Percentiles rank a stretch among this genome's conserved stretches.
Evolutionary conservation across 2,113 vertebrate species (phyloP).

Genomic region (Macroglossus sobrinus): DNA sequence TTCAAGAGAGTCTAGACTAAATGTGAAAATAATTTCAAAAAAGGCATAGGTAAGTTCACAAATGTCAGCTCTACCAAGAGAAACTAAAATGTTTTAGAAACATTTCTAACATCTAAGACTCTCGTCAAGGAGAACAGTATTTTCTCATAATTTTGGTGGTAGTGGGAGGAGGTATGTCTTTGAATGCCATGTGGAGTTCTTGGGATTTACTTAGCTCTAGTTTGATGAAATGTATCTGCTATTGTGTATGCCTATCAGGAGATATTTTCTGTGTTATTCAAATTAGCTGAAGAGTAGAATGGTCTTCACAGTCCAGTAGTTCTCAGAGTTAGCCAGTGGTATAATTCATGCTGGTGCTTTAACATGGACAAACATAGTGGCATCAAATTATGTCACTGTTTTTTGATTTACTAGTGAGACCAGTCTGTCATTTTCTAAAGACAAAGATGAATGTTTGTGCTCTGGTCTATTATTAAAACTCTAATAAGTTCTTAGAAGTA

Average conservation of each 20-base stretch:
- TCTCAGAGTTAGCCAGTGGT: neutral
- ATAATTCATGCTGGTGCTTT: neutral
- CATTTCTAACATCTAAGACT: neutral
- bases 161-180: neutral
- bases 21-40: slow-evolving; percentile 12
- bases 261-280: neutral
- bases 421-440: neutral
- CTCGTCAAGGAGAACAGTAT: neutral
- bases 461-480: neutral
- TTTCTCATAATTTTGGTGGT: neutral
- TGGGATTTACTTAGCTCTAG: neutral
- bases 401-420: neutral
- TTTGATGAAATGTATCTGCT: neutral
- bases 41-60: neutral
- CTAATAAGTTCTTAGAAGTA: neutral
- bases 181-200: neutral
- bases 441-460: neutral
- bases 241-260: neutral
- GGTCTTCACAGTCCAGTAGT: neutral
- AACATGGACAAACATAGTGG: neutral
- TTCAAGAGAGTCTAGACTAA: neutral
- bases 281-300: neutral
- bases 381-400: neutral
- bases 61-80: neutral
- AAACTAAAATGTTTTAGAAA: neutral